Evolutionary conservation across 2,113 vertebrate species (phyloP).

Genomic region (Misgurnus anguillicaudatus): DNA sequence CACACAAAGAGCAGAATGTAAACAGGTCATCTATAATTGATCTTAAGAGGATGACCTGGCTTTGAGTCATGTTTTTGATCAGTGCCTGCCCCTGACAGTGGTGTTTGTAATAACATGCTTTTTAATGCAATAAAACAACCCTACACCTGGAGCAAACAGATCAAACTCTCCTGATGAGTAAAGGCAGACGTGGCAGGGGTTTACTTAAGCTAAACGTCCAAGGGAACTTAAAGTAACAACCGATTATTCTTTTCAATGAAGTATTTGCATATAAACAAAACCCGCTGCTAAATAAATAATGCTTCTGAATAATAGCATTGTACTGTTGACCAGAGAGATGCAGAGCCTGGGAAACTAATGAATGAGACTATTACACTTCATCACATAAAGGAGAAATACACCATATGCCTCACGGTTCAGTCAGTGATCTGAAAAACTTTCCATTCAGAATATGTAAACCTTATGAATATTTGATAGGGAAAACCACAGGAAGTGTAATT

Average conservation of each 20-base stretch:
- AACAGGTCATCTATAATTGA: constrained; percentile 15
- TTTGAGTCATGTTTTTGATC: constrained; percentile 31
- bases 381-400: background rate
- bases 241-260: background rate
- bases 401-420: background rate
- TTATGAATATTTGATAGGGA: background rate
- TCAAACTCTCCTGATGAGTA: background rate
- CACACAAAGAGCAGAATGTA: background rate
- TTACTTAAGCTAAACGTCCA: background rate
- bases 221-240: background rate
- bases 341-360: background rate
- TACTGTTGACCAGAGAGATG: background rate
- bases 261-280: background rate
- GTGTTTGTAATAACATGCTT: background rate
- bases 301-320: background rate
- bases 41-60: constrained; percentile 1
- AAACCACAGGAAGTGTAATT: background rate
- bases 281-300: background rate
- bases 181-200: background rate
- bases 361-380: background rate
- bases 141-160: background rate
- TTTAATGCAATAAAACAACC: constrained; percentile 15
- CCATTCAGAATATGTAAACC: background rate
- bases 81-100: constrained; percentile 8
- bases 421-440: background rate